A percentile compares a stretch with the other conserved stretches of the same genome.
Evolutionary conservation across 2,888 invertebrate genomes (phyloP).

Genomic region (Apamea anceps): DNA sequence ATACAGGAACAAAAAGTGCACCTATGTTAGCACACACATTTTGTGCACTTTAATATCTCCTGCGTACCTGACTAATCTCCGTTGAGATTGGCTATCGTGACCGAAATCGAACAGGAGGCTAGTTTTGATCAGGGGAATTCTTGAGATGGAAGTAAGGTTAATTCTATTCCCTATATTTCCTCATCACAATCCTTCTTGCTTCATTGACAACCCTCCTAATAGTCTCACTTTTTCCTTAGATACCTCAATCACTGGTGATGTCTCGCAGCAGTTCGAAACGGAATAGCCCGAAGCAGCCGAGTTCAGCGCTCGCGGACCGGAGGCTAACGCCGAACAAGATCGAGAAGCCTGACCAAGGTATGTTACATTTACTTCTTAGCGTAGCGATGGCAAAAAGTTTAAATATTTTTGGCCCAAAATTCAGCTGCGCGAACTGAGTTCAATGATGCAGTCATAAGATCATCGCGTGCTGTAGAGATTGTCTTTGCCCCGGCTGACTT

Average conservation of each 20-base stretch:
- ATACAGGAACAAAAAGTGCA: neutral
- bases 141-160: neutral
- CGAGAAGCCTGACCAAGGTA: slow-evolving; percentile 83
- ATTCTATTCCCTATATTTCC: neutral
- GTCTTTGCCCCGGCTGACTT: too few relatives aligned
- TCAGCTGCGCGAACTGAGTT: too few relatives aligned
- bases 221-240: slow-evolving; percentile 68
- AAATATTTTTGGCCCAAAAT: too few relatives aligned
- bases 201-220: neutral
- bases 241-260: slow-evolving; percentile 86
- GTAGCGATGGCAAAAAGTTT: too few relatives aligned
- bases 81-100: neutral
- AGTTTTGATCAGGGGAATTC: neutral
- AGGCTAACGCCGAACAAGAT: slow-evolving; percentile 73
- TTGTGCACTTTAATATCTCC: neutral
- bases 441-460: too few relatives aligned
- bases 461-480: too few relatives aligned
- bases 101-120: neutral
- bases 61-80: neutral
- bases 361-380: neutral
- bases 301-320: slow-evolving; percentile 66
- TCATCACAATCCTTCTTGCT: neutral
- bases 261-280: slow-evolving; percentile 79
- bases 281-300: slow-evolving; percentile 84
- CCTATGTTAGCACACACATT: neutral